Conservation (phyloP, 2,113 vertebrate genomes). For the Tympanuchus pallidicinctus region DNA sequence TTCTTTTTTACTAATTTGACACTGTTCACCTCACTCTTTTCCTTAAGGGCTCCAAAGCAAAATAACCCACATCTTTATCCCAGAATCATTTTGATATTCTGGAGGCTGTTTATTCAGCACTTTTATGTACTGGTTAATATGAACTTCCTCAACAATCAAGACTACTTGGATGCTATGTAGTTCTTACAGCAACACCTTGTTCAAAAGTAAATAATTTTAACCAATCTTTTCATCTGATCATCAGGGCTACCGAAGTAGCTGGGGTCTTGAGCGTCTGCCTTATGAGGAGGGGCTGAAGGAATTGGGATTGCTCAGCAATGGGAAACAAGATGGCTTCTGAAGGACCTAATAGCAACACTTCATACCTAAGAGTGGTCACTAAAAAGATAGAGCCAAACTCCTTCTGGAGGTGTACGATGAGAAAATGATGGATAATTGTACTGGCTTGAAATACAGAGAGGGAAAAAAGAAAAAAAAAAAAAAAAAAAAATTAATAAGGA, state of each 20-base stretch:
- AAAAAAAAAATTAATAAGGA: neutral
- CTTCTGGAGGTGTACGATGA: neutral
- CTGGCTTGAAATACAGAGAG: neutral
- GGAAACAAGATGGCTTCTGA: neutral
- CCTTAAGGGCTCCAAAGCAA: neutral
- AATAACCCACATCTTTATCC: neutral
- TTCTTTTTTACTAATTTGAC: neutral
- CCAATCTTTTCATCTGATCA: neutral
- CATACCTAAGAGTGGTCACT: neutral
- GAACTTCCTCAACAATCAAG: neutral
- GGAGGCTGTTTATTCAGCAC: neutral
- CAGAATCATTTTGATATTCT: neutral
- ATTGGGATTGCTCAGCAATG: neutral
- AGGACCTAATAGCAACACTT: neutral
- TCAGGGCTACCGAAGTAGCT: neutral
- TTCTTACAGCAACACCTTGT: neutral
- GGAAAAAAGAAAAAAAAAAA: neutral
- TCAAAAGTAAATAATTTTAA: neutral
- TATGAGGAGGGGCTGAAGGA: neutral
- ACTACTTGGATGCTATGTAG: neutral
- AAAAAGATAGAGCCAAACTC: neutral
- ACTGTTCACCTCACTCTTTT: neutral
- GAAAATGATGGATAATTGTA: neutral
- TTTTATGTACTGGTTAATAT: neutral
- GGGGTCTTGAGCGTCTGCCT: neutral